Evolutionary conservation across 2,888 invertebrate species (phyloP), one percentile per base, ranked within the genome.

Genomic region (Gastracanthus pulcherrimus): DNA sequence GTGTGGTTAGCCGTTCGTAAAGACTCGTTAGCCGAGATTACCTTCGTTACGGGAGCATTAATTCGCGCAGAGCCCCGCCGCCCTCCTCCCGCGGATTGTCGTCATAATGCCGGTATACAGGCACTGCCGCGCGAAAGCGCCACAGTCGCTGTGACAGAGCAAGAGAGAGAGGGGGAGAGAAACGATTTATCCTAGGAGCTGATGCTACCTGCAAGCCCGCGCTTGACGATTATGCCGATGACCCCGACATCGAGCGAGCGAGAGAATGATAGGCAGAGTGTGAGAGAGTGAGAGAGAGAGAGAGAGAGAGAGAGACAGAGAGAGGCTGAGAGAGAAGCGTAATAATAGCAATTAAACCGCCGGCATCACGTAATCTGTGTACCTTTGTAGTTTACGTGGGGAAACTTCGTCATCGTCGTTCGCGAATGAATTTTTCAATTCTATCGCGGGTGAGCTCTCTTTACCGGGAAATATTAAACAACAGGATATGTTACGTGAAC

Each of bases 11-110:
- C 41, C 45, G 34, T 38, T 60, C 80, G 81, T 82, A 85, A 83
- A 82, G 84, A 83, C 84, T 85, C 84, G 80, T 86, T 85, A 85
- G 84, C 76, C 76, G 75, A 84, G 84, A 86, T 85, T 84, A 86
- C 80, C 82, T 85, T 85, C 85, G 82, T 86, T 85, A 86, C 77
- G 78, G 70, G 76, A 80, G 83, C 81, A 85, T 84, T 85, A 85
- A 84, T 83, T 80, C 81, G 64, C 69, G 60, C n/a, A n/a, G n/a
- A n/a, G n/a, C n/a, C n/a, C n/a, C n/a, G n/a, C n/a, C n/a, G n/a
- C n/a, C n/a, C n/a, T n/a, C n/a, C n/a, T n/a, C 45, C 76, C 41
- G 64, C 58, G 66, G 75, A 80, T 81, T 71, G 64, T 71, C 71
- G 58, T 76, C 70, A 76, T 81, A 76, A 76, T 76, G 29, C 41